Conservation (phyloP, 2,797 vertebrate genomes). For the Morelia viridis region DNA sequence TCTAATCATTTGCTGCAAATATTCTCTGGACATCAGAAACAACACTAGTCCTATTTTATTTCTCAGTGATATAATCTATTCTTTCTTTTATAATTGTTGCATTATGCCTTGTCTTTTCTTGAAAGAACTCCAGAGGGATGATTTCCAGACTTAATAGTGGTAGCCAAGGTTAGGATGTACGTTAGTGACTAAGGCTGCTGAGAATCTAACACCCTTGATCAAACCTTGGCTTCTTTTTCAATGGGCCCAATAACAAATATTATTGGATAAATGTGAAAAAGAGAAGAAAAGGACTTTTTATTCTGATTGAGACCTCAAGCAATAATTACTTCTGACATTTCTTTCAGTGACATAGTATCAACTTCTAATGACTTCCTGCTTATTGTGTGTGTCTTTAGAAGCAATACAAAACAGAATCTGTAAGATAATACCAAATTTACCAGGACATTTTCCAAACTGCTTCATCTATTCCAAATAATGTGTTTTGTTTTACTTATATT, state of each 20-base stretch:
- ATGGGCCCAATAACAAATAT: too few species aligned
- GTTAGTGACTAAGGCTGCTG: too few species aligned
- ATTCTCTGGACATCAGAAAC: background rate
- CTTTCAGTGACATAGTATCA: too few species aligned
- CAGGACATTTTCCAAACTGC: background rate
- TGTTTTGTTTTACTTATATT: background rate
- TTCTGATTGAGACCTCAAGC: background rate
- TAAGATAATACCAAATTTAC: background rate
- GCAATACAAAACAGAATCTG: background rate
- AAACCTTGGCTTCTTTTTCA: too few species aligned
- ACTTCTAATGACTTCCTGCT: too few species aligned
- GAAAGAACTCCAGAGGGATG: background rate
- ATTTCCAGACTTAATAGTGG: background rate
- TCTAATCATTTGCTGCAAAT: background rate
- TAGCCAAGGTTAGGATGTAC: too few species aligned
- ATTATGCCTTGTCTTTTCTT: background rate
- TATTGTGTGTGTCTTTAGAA: too few species aligned
- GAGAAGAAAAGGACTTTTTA: too few species aligned
- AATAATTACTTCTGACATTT: background rate
- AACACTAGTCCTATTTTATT: background rate
- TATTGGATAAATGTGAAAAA: too few species aligned
- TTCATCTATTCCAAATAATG: background rate
- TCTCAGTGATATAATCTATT: background rate
- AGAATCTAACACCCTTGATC: too few species aligned
- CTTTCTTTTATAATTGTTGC: background rate